Evolutionary conservation across 2,113 vertebrate species (phyloP).

Genomic region (Cygnus atratus): DNA sequence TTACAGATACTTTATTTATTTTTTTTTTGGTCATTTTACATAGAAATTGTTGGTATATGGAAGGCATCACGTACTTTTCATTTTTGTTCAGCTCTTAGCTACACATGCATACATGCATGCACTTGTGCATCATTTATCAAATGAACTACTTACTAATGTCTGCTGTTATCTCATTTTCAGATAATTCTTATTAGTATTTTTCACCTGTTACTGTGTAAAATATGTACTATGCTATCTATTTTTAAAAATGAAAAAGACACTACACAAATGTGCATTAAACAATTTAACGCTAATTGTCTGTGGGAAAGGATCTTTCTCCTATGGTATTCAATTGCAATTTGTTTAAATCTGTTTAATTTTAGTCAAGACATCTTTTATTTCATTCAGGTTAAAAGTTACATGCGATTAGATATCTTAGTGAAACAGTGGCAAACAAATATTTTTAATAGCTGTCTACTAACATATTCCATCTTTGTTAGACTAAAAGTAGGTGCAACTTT

Average conservation of each 20-base stretch:
- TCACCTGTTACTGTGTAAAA: neutral
- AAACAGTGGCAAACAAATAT: neutral
- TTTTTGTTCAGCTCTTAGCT: neutral
- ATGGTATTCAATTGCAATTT: neutral
- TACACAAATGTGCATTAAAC: neutral
- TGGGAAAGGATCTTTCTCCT: neutral
- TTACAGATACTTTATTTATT: neutral
- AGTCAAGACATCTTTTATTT: neutral
- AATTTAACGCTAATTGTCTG: neutral
- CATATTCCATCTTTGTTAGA: neutral
- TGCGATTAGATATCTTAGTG: neutral
- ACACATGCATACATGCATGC: fast-evolving
- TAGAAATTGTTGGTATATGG: neutral
- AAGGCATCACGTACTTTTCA: neutral
- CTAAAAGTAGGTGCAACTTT: neutral
- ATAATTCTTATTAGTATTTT: neutral
- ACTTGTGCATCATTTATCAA: neutral
- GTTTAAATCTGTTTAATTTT: neutral
- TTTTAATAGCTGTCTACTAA: neutral
- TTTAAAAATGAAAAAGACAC: neutral
- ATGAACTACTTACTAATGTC: neutral
- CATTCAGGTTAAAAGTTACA: neutral
- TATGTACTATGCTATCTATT: fast-evolving
- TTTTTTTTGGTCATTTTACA: neutral
- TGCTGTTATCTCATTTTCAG: neutral